Conservation (phyloP, 2,797 vertebrate species). For the Pteropus rufus region DNA sequence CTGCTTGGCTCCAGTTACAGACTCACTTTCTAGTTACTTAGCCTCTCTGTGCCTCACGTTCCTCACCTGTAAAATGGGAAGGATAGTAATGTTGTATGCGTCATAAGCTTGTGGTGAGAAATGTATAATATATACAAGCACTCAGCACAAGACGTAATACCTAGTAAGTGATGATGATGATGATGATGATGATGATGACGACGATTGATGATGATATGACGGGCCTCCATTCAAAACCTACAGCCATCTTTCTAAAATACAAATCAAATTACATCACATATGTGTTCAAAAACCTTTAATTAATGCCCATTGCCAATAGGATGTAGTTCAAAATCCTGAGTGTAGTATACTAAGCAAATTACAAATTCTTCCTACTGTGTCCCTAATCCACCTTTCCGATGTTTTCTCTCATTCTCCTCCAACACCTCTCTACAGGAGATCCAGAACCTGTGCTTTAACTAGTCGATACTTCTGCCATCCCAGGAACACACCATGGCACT, state of each 20-base stretch:
- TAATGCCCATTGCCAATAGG: neutral
- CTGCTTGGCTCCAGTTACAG: neutral
- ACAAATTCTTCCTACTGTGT: neutral
- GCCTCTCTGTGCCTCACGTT: neutral
- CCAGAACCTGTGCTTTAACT: neutral
- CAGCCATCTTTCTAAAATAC: neutral
- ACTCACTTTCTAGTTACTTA: neutral
- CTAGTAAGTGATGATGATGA: too few relatives aligned
- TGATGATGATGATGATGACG: too few relatives aligned
- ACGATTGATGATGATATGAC: too few relatives aligned
- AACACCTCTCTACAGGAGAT: neutral
- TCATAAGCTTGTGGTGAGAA: neutral
- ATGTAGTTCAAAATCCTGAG: neutral
- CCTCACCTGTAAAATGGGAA: neutral
- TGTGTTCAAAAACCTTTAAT: neutral
- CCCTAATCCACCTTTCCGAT: neutral
- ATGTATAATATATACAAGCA: fast-evolving
- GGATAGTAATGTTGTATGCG: fast-evolving
- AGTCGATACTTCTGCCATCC: neutral
- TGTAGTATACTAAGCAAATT: neutral
- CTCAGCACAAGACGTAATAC: neutral
- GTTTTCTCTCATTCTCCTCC: neutral
- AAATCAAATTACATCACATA: neutral
- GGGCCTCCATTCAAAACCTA: neutral
- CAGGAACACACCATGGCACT: fast-evolving